Evolutionary conservation across 1,140 invertebrate species (phyloP).

Genomic region (Hylaeus volcanicus): DNA sequence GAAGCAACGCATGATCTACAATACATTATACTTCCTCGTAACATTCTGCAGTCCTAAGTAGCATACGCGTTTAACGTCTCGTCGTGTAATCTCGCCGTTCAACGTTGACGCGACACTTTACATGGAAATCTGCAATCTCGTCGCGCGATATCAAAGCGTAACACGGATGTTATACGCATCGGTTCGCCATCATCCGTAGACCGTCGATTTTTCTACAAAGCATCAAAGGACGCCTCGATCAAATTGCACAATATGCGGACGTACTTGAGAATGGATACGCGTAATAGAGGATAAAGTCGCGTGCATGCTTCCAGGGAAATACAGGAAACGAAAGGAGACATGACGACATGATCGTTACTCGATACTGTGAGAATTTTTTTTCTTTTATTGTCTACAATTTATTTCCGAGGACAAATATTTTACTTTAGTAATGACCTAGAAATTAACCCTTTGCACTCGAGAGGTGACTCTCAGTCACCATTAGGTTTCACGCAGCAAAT

Average conservation of each 20-base stretch:
- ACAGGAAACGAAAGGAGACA: neutral
- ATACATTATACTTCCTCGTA: neutral
- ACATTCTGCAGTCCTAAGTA: constrained; percentile 17
- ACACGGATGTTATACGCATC: constrained; percentile 15
- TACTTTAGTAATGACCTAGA: too few relatives aligned
- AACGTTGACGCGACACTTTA: constrained; percentile 9
- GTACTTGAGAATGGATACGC: constrained; percentile 5
- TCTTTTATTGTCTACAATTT: too few relatives aligned
- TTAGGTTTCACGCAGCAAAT: too few relatives aligned
- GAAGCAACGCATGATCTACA: neutral
- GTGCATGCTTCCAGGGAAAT: neutral
- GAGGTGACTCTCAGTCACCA: too few relatives aligned
- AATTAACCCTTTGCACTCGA: too few relatives aligned
- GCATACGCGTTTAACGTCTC: neutral
- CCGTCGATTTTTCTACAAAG: constrained; percentile 2
- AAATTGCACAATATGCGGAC: constrained; percentile 4
- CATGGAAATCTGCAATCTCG: constrained; percentile 26
- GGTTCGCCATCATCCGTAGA: constrained; percentile 10
- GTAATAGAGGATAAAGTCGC: neutral
- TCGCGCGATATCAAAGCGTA: constrained; percentile 18
- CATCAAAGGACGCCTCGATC: constrained; percentile 10
- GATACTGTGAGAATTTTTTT: too few relatives aligned
- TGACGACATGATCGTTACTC: too few relatives aligned
- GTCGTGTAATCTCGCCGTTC: neutral
- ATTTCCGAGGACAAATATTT: too few relatives aligned